Percentiles rank a stretch among this genome's conserved stretches.
These are phyloP conservation scores for Caenorhabditis elegans DNA, from an alignment of 1,140 invertebrate genomes.

Conservation along the genomic window WBcel235 BX284603.4:12635501-12636000, in stretches of 20 bases:
- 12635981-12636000: no score
- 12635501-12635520: no score
- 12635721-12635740: not conserved
- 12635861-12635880: no score
- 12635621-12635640: not conserved
- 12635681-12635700: not conserved
- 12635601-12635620: not conserved
- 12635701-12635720: not conserved
- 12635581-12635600: constrained; percentile 10
- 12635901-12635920: no score
- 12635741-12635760: not conserved
- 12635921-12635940: no score
- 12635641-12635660: not conserved
- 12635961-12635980: no score
- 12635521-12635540: no score
- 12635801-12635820: no score
- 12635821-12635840: no score
- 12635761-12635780: not conserved
- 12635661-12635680: not conserved
- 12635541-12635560: not conserved
- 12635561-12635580: not conserved
- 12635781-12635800: not conserved
- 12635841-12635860: no score
- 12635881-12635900: no score
- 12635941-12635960: no score